Conservation (phyloP, 2,113 vertebrate species). For the Hassar affinis region DNA sequence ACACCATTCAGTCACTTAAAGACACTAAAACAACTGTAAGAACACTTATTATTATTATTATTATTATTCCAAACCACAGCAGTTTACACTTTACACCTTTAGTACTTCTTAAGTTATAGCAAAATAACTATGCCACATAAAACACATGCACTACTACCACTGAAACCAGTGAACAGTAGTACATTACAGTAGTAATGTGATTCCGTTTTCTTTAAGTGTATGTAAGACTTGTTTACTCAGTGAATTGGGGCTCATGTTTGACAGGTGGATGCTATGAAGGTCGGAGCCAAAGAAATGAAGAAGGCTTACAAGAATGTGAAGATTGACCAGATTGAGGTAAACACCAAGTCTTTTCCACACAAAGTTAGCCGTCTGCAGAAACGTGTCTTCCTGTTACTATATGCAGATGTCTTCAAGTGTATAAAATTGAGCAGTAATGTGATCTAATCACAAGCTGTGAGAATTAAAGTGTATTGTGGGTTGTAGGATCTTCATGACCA, state of each 20-base stretch:
- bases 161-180: no score
- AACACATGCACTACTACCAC: neutral
- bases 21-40: constrained; percentile 98
- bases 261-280: constrained; percentile 97
- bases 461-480: neutral
- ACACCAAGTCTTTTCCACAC: neutral
- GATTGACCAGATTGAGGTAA: constrained; percentile 95
- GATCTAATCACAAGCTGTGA: neutral
- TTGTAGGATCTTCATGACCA: constrained; percentile 91
- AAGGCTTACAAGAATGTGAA: constrained; percentile 95
- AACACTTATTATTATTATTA: neutral
- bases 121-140: neutral
- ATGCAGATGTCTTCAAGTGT: neutral
- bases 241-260: neutral
- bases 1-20: constrained; percentile 94
- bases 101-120: neutral
- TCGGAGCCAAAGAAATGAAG: constrained; percentile 98
- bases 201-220: neutral
- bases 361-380: neutral
- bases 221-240: neutral
- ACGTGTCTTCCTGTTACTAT: neutral
- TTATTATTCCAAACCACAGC: neutral
- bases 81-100: neutral
- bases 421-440: neutral
- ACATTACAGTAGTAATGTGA: neutral